These are phyloP conservation scores for Enteromius anoplus DNA, from an alignment of 2,797 vertebrate genomes.

Conservation along the genomic window DNA sequence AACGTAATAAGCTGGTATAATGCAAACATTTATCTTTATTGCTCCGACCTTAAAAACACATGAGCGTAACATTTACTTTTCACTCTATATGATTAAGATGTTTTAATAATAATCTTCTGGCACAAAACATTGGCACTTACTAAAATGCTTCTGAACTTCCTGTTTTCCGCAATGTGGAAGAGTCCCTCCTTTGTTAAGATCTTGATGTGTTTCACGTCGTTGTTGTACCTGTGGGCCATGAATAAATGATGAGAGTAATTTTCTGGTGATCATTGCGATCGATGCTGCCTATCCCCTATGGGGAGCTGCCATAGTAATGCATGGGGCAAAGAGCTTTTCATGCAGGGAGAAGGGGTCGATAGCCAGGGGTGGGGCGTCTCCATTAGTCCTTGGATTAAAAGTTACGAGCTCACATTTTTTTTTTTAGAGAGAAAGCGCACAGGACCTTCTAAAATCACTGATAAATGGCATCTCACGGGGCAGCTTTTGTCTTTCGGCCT, in stretches of 20 bases:
- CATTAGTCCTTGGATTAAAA: conserved; percentile 53
- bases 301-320: conserved; percentile 75
- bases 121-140: conserved; percentile 81
- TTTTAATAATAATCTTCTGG: conserved; percentile 11
- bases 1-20: conserved; percentile 25
- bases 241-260: conserved; percentile 95
- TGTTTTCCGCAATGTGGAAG: conserved; percentile 98
- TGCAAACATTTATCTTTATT: conserved; percentile 38
- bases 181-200: conserved; percentile 94
- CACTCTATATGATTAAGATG: conserved; percentile 6
- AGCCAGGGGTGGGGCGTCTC: conserved; percentile 69
- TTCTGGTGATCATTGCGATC: conserved; percentile 90
- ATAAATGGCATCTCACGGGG: background rate
- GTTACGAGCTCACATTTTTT: conserved; percentile 29
- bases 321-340: conserved; percentile 78
- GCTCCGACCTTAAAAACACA: conserved; percentile 15
- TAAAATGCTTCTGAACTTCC: conserved; percentile 96
- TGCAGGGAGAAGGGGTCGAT: conserved; percentile 27
- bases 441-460: conserved; percentile 8
- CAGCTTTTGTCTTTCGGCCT: background rate
- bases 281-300: conserved; percentile 83
- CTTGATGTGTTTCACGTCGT: conserved; percentile 99
- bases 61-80: conserved; percentile 23
- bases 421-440: background rate
- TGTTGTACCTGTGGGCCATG: conserved; percentile 95